These are phyloP conservation scores for Aporophyla nigra DNA, from an alignment of 2,888 invertebrate genomes.

Conservation along the genomic window DNA sequence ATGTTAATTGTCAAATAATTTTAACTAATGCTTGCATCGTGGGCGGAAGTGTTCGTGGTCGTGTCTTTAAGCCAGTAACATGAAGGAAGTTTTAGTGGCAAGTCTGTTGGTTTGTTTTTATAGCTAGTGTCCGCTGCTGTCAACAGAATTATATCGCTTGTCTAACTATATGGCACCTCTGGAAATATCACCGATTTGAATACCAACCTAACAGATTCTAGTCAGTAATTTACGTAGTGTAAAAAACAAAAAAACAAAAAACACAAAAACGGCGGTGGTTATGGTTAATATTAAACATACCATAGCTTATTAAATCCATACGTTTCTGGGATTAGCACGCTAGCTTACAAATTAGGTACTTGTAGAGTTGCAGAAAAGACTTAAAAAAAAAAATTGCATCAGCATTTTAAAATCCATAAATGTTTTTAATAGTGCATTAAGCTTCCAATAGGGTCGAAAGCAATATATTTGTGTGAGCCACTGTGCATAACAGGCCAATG, in stretches of 20 bases:
- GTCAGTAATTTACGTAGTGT: not conserved
- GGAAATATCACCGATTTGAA: not conserved
- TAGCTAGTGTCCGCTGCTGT: constrained; percentile 8
- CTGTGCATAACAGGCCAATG: not conserved
- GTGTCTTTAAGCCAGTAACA: constrained; percentile 3
- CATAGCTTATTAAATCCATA: not conserved
- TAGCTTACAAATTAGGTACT: not conserved
- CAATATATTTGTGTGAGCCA: not conserved
- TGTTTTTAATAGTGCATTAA: not conserved
- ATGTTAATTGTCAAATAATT: constrained; percentile 39
- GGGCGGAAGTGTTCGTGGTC: constrained; percentile 20
- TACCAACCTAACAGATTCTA: not conserved
- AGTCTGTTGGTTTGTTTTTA: constrained; percentile 11
- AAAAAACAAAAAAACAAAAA: no score
- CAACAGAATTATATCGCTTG: constrained; percentile 10
- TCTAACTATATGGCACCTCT: not conserved
- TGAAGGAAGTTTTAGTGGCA: constrained; percentile 25
- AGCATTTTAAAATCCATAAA: not conserved
- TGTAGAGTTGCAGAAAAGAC: not conserved
- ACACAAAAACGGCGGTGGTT: no score
- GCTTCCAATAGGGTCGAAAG: not conserved
- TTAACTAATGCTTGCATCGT: constrained; percentile 17
- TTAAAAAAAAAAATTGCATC: not conserved
- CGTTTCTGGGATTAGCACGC: not conserved
- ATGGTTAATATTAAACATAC: no score